phyloP scores from a whole-genome alignment of 1,140 invertebrate species.

The Dolichoris vasculosae region DNA sequence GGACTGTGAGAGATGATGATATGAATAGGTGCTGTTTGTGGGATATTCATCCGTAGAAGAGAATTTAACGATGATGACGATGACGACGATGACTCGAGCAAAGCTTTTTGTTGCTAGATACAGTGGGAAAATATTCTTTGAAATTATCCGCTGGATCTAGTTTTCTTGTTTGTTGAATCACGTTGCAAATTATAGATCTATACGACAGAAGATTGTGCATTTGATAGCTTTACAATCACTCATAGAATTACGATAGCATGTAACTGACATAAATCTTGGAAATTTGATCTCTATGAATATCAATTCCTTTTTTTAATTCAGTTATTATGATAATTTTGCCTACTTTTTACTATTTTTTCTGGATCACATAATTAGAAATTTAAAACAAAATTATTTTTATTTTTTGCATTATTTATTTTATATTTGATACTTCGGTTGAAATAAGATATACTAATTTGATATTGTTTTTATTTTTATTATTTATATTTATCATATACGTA shows the following conservation, averaged over 20 bases:
- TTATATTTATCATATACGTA: too few relatives aligned
- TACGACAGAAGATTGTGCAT: not conserved
- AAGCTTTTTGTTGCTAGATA: not conserved
- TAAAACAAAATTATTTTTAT: not conserved
- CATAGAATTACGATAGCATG: not conserved
- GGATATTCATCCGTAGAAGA: not conserved
- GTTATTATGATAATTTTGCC: not conserved
- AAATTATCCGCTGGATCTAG: not conserved
- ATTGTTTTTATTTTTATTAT: too few relatives aligned
- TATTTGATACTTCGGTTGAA: too few relatives aligned
- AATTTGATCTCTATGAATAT: not conserved
- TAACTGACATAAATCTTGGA: not conserved
- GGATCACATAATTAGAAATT: not conserved
- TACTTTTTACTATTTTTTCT: not conserved
- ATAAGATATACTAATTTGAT: too few relatives aligned
- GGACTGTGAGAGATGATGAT: not conserved
- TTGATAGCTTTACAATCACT: not conserved
- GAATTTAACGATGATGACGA: not conserved
- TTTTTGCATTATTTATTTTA: too few relatives aligned
- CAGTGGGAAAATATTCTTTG: not conserved
- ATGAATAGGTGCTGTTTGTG: not conserved
- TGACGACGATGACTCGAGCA: constrained; percentile 2
- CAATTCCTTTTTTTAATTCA: not conserved
- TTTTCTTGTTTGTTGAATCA: constrained; percentile 14
- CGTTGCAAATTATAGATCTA: constrained; percentile 41